Percentiles rank a stretch among this genome's conserved stretches.
These are phyloP conservation scores for Rapana venosa DNA, from an alignment of 2,888 invertebrate species.

Conservation along the genomic window DNA sequence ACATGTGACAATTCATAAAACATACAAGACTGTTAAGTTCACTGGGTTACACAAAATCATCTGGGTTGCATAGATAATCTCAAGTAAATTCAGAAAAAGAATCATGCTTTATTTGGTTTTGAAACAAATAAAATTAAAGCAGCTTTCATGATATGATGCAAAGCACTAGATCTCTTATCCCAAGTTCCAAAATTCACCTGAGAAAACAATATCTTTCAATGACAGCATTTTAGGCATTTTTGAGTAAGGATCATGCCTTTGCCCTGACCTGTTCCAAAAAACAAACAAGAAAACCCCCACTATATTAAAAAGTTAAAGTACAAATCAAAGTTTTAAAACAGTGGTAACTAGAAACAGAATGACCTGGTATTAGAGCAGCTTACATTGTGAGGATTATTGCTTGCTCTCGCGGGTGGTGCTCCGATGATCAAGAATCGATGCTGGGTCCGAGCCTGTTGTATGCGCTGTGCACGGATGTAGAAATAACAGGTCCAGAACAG, in stretches of 20 bases:
- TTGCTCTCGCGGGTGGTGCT: background rate
- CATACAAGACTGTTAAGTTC: too few relatives aligned
- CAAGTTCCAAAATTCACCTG: too few relatives aligned
- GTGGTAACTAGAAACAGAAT: background rate
- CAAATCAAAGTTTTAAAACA: background rate
- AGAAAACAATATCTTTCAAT: too few relatives aligned
- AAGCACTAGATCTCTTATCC: too few relatives aligned
- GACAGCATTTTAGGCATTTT: too few relatives aligned
- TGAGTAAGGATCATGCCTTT: background rate
- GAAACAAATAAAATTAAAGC: too few relatives aligned
- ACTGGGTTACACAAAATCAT: too few relatives aligned
- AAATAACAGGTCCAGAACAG: constrained; percentile 50
- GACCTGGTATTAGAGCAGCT: background rate
- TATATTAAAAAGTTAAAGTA: background rate
- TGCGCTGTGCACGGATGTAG: constrained; percentile 47
- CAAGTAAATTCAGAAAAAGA: too few relatives aligned
- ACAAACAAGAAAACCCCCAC: background rate
- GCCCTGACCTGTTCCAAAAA: background rate
- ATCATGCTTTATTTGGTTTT: too few relatives aligned
- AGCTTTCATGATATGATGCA: too few relatives aligned
- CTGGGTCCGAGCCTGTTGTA: background rate
- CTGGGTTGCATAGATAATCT: too few relatives aligned
- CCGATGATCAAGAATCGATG: constrained; percentile 28
- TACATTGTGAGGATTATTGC: constrained; percentile 20
- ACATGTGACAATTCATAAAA: too few relatives aligned